Conservation (phyloP, 2,113 vertebrate species). For the Ginglymostoma cirratum region DNA sequence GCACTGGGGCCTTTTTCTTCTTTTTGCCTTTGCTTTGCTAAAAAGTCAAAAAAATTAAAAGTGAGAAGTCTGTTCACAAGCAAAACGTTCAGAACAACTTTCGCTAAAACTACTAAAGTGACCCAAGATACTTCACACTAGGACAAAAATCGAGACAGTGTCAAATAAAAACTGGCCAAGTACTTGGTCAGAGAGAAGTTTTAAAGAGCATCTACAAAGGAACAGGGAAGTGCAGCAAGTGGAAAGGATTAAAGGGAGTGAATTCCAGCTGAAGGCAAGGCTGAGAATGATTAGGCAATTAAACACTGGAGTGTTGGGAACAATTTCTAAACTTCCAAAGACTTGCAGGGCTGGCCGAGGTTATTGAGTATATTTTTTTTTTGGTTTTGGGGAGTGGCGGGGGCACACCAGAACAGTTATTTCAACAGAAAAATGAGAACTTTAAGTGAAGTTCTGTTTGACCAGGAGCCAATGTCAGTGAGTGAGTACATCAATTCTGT, state of each 20-base stretch:
- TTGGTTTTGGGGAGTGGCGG: too few relatives aligned
- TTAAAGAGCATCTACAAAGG: not conserved
- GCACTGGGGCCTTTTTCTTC: slow-evolving; percentile 85
- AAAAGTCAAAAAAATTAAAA: slow-evolving; percentile 26
- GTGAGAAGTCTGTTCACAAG: not conserved
- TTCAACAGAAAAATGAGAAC: not conserved
- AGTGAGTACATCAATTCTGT: not conserved
- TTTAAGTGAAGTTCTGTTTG: not conserved
- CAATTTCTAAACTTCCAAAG: too few relatives aligned
- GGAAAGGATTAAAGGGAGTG: not conserved
- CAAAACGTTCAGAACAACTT: not conserved
- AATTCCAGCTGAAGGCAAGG: not conserved
- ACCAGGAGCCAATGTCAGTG: not conserved
- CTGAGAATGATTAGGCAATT: too few relatives aligned
- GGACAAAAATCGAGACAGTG: not conserved
- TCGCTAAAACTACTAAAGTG: not conserved
- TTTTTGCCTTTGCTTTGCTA: slow-evolving; percentile 97
- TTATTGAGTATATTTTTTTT: not conserved
- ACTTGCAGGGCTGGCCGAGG: too few relatives aligned
- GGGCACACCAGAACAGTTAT: too few relatives aligned
- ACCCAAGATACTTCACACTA: not conserved
- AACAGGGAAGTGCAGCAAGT: too few relatives aligned
- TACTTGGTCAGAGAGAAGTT: not conserved
- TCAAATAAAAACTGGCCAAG: not conserved
- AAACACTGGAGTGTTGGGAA: not conserved